Percentiles rank a stretch among this genome's conserved stretches.
Evolutionary conservation across 2,888 invertebrate genomes (phyloP).

Genomic region (Tetragnatha montana): DNA sequence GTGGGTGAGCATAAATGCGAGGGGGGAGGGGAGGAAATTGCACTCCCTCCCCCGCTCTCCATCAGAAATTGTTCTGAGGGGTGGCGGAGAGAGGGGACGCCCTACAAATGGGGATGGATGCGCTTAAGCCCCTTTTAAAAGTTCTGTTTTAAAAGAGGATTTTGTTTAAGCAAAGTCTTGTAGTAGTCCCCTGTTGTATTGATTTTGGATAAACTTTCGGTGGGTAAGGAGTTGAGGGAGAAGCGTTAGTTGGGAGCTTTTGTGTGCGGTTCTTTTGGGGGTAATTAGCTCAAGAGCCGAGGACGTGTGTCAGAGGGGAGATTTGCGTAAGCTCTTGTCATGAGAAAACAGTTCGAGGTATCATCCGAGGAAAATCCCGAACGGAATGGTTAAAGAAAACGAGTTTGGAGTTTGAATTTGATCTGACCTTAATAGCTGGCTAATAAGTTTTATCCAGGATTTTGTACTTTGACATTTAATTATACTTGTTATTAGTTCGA

Average conservation of each 20-base stretch:
- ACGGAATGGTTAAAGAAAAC: not conserved
- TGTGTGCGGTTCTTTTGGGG: slow-evolving; percentile 3
- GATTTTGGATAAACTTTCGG: slow-evolving; percentile 16
- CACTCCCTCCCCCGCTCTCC: slow-evolving; percentile 37
- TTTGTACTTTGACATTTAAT: too few species aligned
- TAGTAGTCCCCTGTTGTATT: not conserved
- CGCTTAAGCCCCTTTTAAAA: slow-evolving; percentile 39
- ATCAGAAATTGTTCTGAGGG: slow-evolving; percentile 50
- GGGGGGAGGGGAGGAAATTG: slow-evolving; percentile 22
- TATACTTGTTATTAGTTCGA: too few species aligned
- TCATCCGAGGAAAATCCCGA: not conserved
- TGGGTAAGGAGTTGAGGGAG: not conserved
- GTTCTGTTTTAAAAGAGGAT: slow-evolving; percentile 29
- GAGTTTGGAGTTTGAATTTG: not conserved
- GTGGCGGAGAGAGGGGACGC: not conserved
- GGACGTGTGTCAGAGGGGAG: not conserved
- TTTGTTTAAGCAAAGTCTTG: slow-evolving; percentile 30
- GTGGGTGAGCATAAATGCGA: slow-evolving; percentile 28
- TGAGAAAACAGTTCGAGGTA: too few species aligned
- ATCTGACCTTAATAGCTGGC: too few species aligned
- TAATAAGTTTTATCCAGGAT: too few species aligned
- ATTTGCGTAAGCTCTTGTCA: not conserved
- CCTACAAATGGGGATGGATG: slow-evolving; percentile 1
- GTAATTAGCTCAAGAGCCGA: not conserved
- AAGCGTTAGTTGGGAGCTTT: not conserved